These are phyloP conservation scores for Himalopsyche kuldschensis DNA, from an alignment of 2,888 invertebrate species.

Conservation along the genomic window DNA sequence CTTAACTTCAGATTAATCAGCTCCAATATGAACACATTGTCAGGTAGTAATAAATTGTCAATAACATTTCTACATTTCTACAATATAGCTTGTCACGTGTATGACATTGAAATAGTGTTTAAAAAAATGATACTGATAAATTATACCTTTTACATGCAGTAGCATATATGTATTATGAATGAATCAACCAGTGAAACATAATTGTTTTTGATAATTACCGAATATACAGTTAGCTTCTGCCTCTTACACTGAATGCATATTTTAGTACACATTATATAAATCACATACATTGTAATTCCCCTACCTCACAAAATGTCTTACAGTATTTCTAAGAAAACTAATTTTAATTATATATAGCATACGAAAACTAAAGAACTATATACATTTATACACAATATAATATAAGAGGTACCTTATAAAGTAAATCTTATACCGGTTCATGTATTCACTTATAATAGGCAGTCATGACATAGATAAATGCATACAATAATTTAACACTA, in stretches of 20 bases:
- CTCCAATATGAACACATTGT: neutral
- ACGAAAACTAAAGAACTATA: neutral
- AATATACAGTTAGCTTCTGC: too few species aligned
- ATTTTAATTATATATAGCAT: neutral
- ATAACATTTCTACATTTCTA: too few species aligned
- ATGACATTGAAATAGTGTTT: neutral
- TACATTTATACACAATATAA: neutral
- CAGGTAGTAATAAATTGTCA: neutral
- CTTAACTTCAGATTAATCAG: neutral
- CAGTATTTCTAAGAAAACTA: neutral
- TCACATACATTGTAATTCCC: neutral
- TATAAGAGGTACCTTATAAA: neutral
- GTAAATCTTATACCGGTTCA: neutral
- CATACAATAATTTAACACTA: conserved; percentile 5
- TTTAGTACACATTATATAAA: neutral
- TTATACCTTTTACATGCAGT: neutral
- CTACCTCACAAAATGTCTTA: neutral
- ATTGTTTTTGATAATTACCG: too few species aligned
- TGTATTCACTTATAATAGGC: neutral
- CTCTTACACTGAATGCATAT: too few species aligned
- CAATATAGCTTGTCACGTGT: neutral
- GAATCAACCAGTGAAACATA: too few species aligned
- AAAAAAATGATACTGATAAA: neutral
- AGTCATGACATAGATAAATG: conserved; percentile 8
- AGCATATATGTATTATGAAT: too few species aligned